Percentiles rank a stretch among this genome's conserved stretches.
phyloP scores from a whole-genome alignment of 1,140 invertebrate species.

The roundworm (Caenorhabditis elegans) region WBcel235 BX284604.4:8067001-8067500 shows the following conservation, averaged over 20 bases:
- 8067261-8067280: constrained; percentile 63
- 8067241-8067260: constrained; percentile 65
- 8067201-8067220: constrained; percentile 58
- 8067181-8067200: constrained; percentile 23
- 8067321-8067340: constrained; percentile 57
- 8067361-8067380: constrained; percentile 53
- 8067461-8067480: too few species aligned
- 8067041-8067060: neutral
- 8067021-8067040: neutral
- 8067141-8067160: neutral
- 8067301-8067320: constrained; percentile 65
- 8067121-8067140: constrained; percentile 1
- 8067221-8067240: constrained; percentile 66
- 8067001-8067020: neutral
- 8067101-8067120: constrained; percentile 16
- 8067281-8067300: constrained; percentile 63
- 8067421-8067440: neutral
- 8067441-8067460: too few species aligned
- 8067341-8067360: constrained; percentile 48
- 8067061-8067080: constrained; percentile 26
- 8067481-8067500: too few species aligned
- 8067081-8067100: too few species aligned
- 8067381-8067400: too few species aligned
- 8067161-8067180: constrained; percentile 15
- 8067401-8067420: too few species aligned